Conservation (phyloP, 2,797 vertebrate species). For the Ibycter americanus region DNA sequence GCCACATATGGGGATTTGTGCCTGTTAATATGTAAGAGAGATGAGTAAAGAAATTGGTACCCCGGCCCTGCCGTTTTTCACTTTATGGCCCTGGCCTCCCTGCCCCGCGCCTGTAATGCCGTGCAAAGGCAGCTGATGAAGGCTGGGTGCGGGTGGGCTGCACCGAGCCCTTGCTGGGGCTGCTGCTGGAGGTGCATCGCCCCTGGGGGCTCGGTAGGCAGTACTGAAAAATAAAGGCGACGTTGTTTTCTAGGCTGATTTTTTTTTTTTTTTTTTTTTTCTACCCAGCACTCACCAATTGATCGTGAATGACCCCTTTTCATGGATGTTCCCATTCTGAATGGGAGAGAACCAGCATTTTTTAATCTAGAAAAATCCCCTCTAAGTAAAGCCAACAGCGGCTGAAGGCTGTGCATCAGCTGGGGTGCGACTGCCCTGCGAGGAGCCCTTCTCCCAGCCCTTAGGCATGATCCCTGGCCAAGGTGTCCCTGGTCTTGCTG, state of each 20-base stretch:
- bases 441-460: background rate
- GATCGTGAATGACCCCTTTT: background rate
- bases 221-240: background rate
- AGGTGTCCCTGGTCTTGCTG: background rate
- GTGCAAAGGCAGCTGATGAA: background rate
- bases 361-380: background rate
- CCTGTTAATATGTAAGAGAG: conserved; percentile 20
- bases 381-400: background rate
- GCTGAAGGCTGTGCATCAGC: background rate
- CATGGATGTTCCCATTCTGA: background rate
- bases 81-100: background rate
- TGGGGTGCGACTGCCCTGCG: accelerated
- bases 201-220: background rate
- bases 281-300: background rate
- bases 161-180: background rate
- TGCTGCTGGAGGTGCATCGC: background rate
- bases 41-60: background rate
- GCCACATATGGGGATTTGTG: conserved; percentile 58
- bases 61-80: accelerated
- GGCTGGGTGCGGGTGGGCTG: background rate
- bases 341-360: background rate
- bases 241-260: background rate
- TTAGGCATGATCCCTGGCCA: accelerated
- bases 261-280: background rate
- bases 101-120: accelerated